Evolutionary conservation across 2,797 vertebrate species (phyloP).

Genomic region (Threskiornis aethiopicus): DNA sequence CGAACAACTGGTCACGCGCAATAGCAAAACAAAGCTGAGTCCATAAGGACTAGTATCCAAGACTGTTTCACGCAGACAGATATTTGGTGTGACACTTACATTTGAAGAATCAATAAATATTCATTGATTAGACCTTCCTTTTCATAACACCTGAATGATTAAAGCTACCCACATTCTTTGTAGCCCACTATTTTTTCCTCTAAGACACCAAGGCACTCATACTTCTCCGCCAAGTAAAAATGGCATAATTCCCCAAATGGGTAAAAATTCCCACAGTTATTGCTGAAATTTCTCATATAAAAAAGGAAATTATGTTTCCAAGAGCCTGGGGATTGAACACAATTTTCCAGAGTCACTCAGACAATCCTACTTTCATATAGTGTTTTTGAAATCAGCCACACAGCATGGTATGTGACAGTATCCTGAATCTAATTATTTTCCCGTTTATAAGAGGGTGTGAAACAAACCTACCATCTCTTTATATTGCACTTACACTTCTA

Average conservation of each 20-base stretch:
- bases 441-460: neutral
- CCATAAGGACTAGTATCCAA: neutral
- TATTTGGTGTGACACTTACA: neutral
- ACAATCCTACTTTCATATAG: neutral
- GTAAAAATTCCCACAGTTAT: neutral
- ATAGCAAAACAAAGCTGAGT: neutral
- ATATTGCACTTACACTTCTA: neutral
- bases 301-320: slow-evolving; percentile 20
- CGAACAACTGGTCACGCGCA: neutral
- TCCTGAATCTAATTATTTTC: slow-evolving; percentile 16
- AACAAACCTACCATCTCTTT: neutral
- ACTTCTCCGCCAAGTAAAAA: neutral
- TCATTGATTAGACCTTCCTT: neutral
- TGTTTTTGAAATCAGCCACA: neutral
- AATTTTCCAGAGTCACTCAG: slow-evolving; percentile 20
- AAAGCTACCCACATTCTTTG: neutral
- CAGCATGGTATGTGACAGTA: neutral
- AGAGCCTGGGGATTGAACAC: neutral
- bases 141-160: neutral
- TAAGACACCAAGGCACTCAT: neutral
- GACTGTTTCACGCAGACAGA: neutral
- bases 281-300: slow-evolving; percentile 1
- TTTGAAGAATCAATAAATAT: neutral
- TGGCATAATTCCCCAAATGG: neutral
- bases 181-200: neutral